Conservation (phyloP, 2,797 vertebrate genomes). For the Acipenser transmontanus region DNA sequence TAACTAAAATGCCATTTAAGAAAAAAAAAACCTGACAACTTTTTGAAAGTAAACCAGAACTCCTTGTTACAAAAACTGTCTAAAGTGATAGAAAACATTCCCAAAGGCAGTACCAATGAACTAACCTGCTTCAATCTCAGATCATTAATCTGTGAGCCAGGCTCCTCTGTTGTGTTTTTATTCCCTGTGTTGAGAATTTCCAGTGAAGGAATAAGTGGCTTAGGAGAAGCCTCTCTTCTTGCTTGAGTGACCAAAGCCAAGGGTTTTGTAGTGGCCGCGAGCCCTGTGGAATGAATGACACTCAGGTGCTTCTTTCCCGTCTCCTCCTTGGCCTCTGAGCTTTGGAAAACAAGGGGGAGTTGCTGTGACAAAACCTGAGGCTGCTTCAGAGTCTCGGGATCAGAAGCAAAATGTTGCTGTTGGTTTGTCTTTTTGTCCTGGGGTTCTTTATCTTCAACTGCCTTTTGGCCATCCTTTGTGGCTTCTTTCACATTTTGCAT, state of each 20-base stretch:
- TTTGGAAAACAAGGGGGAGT: conserved; percentile 72
- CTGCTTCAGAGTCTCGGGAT: conserved; percentile 68
- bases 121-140: conserved; percentile 76
- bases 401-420: conserved; percentile 65
- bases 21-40: too few relatives aligned
- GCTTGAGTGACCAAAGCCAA: conserved; percentile 73
- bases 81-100: neutral
- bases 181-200: conserved; percentile 71
- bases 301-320: conserved; percentile 81
- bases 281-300: conserved; percentile 84
- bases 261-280: conserved; percentile 68
- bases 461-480: conserved; percentile 69
- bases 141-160: conserved; percentile 56
- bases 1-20: too few relatives aligned
- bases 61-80: neutral
- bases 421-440: conserved; percentile 69
- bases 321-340: conserved; percentile 73
- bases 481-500: conserved; percentile 61
- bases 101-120: neutral
- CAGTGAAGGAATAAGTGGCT: conserved; percentile 75
- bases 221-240: conserved; percentile 71
- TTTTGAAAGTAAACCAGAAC: neutral
- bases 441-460: conserved; percentile 50
- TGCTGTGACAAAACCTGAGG: conserved; percentile 73
- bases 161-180: conserved; percentile 69